phyloP scores from a whole-genome alignment of 2,888 invertebrate species.

The Omphaloscelis lunosa region DNA sequence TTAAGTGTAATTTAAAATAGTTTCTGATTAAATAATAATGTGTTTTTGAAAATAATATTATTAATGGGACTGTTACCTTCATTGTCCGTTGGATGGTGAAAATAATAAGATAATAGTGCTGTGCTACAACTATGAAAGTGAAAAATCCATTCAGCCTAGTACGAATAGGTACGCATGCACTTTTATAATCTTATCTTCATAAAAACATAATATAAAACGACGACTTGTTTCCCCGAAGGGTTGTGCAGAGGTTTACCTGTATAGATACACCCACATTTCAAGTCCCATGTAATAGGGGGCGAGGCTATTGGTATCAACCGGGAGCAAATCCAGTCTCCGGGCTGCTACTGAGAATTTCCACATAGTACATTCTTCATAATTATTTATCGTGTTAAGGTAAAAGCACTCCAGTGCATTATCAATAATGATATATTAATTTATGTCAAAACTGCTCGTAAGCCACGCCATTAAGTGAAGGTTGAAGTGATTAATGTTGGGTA shows the following conservation, averaged over 20 bases:
- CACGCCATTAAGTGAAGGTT: constrained; percentile 24
- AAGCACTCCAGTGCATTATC: constrained; percentile 3
- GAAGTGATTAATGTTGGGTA: constrained; percentile 34
- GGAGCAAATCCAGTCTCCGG: no score
- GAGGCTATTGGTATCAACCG: no score
- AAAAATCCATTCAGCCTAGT: constrained; percentile 58
- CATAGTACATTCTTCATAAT: not conserved
- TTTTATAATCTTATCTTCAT: not conserved
- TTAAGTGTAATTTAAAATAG: not conserved
- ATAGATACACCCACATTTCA: no score
- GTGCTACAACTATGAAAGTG: constrained; percentile 56
- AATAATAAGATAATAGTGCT: constrained; percentile 20
- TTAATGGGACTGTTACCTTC: not conserved
- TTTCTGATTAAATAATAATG: not conserved
- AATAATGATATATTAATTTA: constrained; percentile 24
- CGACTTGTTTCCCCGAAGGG: no score
- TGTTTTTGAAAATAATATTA: not conserved
- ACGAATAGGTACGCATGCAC: constrained; percentile 46
- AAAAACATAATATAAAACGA: not conserved
- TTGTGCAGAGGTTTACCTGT: no score
- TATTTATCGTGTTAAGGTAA: not conserved
- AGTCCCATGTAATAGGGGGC: no score
- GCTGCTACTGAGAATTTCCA: no score
- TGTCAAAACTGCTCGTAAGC: constrained; percentile 14
- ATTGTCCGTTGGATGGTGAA: not conserved